Conservation (phyloP, 2,888 invertebrate species). For the Pristionchus japonicus region DNA sequence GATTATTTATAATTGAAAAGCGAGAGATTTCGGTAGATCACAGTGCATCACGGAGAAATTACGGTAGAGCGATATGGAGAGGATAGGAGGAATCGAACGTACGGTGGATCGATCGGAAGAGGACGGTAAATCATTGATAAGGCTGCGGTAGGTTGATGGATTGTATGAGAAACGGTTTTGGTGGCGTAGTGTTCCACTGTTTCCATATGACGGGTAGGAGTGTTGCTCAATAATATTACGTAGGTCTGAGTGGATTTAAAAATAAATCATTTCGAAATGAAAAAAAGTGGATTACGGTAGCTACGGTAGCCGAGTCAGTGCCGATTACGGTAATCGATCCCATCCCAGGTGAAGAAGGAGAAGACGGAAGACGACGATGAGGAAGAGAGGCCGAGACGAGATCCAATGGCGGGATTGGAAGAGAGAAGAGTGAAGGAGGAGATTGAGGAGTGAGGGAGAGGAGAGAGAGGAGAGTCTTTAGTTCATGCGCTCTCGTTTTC, state of each 20-base stretch:
- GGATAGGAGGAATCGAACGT: neutral
- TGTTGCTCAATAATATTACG: too few relatives aligned
- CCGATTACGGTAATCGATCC: neutral
- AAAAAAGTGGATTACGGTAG: too few relatives aligned
- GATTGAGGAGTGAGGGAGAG: neutral
- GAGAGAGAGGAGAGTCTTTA: neutral
- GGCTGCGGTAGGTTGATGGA: neutral
- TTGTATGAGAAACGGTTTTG: too few relatives aligned
- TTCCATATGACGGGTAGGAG: too few relatives aligned
- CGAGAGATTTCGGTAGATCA: too few relatives aligned
- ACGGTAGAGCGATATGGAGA: neutral
- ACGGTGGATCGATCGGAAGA: neutral
- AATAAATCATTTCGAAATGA: too few relatives aligned
- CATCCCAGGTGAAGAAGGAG: slow-evolving; percentile 2
- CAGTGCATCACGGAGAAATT: neutral
- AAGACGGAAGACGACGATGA: neutral
- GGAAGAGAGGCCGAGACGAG: neutral
- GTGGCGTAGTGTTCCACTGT: too few relatives aligned
- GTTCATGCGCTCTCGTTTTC: neutral
- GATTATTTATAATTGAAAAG: neutral
- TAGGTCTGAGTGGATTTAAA: too few relatives aligned
- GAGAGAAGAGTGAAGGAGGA: slow-evolving; percentile 19
- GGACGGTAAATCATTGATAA: neutral
- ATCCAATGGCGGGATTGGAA: slow-evolving; percentile 26
- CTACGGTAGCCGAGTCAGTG: neutral